phyloP scores from a whole-genome alignment of 2,113 vertebrate genomes.

The Oriolus oriolus region DNA sequence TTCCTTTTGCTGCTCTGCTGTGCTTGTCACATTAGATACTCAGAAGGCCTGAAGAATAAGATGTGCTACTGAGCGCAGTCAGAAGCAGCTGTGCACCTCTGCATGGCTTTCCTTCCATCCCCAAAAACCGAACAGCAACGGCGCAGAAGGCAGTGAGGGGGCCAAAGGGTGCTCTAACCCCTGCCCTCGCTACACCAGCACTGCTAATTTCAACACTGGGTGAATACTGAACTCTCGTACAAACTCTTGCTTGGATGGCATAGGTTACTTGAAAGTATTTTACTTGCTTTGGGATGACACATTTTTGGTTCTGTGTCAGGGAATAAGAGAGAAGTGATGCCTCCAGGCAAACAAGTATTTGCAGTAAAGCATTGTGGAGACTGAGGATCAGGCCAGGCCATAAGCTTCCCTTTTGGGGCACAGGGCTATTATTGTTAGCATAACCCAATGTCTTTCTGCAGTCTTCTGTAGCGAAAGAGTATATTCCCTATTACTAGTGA shows the following conservation, averaged over 20 bases:
- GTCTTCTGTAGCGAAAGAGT: not conserved
- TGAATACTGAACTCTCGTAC: not conserved
- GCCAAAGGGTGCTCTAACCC: not conserved
- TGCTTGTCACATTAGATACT: not conserved
- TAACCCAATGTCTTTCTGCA: not conserved
- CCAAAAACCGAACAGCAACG: not conserved
- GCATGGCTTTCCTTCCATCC: not conserved
- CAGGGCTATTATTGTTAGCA: fast-evolving
- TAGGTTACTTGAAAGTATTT: not conserved
- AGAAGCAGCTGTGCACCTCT: not conserved
- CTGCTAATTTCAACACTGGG: not conserved
- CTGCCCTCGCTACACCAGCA: not conserved
- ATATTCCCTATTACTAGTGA: not conserved
- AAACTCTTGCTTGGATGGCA: not conserved
- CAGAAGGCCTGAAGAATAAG: not conserved
- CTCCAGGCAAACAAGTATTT: not conserved
- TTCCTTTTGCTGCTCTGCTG: not conserved
- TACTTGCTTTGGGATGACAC: not conserved
- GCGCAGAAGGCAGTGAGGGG: not conserved
- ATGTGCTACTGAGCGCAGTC: not conserved
- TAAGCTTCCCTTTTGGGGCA: not conserved
- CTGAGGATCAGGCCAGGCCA: not conserved
- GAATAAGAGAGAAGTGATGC: not conserved
- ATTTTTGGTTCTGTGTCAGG: not conserved
- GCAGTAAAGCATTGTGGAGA: not conserved